Evolutionary conservation across 2,113 vertebrate genomes (phyloP).

Genomic region (Lycocorax pyrrhopterus): DNA sequence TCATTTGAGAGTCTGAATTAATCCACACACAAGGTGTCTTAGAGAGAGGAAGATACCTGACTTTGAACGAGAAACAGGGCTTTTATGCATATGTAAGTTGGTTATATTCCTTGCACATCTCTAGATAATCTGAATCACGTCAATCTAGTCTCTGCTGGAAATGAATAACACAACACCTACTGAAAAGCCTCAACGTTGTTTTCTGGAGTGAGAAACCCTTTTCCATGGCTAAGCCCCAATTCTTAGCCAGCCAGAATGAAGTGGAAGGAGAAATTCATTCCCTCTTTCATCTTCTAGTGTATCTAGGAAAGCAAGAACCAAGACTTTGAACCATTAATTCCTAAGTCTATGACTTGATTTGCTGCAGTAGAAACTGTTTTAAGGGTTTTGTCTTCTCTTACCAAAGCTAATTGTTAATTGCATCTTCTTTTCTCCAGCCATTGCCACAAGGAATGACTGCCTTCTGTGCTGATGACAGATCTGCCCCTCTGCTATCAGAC

Average conservation of each 20-base stretch:
- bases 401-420: conserved; percentile 59
- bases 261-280: neutral
- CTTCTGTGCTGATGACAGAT: conserved; percentile 46
- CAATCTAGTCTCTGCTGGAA: neutral
- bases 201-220: neutral
- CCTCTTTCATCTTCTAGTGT: conserved; percentile 15
- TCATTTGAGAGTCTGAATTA: neutral
- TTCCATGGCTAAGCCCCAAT: conserved; percentile 14
- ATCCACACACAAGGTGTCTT: neutral
- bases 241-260: conserved; percentile 12
- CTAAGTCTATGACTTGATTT: conserved; percentile 17
- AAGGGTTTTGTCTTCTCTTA: conserved; percentile 27
- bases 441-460: conserved; percentile 2
- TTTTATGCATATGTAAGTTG: neutral
- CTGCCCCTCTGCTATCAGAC: conserved; percentile 1
- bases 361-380: neutral
- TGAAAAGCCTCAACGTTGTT: neutral
- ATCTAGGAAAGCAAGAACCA: conserved; percentile 24
- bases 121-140: neutral
- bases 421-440: conserved; percentile 22
- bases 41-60: neutral
- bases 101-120: neutral
- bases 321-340: neutral
- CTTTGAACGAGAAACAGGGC: neutral
- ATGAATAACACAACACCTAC: neutral